phyloP scores from a whole-genome alignment of 2,797 vertebrate genomes.

The Artibeus jamaicensis region DNA sequence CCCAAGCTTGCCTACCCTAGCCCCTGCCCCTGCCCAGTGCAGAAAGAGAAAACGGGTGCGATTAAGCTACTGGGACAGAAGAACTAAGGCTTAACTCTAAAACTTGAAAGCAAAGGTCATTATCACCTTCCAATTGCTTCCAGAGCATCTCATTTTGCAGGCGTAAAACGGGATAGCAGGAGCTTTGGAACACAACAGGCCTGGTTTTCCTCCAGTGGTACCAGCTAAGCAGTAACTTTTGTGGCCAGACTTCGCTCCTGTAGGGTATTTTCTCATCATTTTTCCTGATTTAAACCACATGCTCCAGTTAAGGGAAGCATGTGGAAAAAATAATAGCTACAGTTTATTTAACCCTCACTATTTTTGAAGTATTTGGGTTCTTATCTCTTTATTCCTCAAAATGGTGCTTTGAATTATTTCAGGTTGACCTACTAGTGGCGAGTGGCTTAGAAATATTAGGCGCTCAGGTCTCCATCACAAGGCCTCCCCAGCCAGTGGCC shows the following conservation, averaged over 20 bases:
- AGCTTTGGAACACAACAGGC: neutral
- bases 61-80: neutral
- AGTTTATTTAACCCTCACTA: neutral
- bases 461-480: neutral
- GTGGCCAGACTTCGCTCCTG: neutral
- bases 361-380: neutral
- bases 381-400: neutral
- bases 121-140: constrained; percentile 30
- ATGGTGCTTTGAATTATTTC: neutral
- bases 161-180: neutral
- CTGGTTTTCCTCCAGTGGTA: neutral
- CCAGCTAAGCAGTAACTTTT: neutral
- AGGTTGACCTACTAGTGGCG: neutral
- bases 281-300: neutral
- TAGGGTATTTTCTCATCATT: neutral
- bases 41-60: fast-evolving
- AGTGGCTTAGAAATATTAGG: neutral
- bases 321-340: neutral
- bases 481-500: neutral
- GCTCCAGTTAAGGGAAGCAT: neutral
- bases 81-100: neutral
- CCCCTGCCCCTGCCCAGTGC: neutral
- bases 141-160: neutral
- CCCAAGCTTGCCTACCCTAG: too few relatives aligned
- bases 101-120: constrained; percentile 40